Evolutionary conservation across 2,888 invertebrate genomes (phyloP).

Genomic region (Biston betularia): DNA sequence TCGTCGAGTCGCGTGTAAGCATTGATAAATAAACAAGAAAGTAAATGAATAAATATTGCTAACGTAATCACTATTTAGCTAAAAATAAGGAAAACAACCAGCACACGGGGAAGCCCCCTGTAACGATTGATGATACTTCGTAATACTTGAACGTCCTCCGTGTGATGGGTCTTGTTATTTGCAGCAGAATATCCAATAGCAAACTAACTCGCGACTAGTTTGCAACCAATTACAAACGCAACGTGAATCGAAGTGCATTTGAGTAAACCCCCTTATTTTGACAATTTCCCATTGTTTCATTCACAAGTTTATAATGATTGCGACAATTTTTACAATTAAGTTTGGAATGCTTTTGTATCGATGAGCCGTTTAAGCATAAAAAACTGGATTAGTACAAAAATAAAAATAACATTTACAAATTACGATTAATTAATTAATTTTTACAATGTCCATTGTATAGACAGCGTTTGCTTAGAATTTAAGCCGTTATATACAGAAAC

Average conservation of each 20-base stretch:
- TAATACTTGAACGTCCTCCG: not conserved
- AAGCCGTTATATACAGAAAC: conserved; percentile 1
- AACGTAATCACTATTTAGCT: too few species aligned
- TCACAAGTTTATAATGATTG: conserved; percentile 16
- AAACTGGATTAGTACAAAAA: conserved; percentile 59
- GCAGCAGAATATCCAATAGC: too few species aligned
- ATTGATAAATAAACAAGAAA: too few species aligned
- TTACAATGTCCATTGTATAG: conserved; percentile 50
- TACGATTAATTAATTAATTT: conserved; percentile 6
- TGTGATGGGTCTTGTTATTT: not conserved
- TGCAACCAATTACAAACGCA: not conserved
- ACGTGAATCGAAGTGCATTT: not conserved
- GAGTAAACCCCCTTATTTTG: not conserved
- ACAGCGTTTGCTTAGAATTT: conserved; percentile 49
- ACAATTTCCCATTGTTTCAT: not conserved
- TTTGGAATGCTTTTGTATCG: conserved; percentile 55
- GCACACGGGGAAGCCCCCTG: too few species aligned
- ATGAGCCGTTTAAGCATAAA: conserved; percentile 41
- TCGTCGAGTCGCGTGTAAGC: too few species aligned
- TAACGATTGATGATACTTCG: too few species aligned
- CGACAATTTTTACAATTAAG: conserved; percentile 11
- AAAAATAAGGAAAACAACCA: too few species aligned
- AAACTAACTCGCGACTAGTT: not conserved
- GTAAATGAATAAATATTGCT: too few species aligned
- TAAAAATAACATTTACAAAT: conserved; percentile 42